These are phyloP conservation scores for Hyperopisus bebe DNA, from an alignment of 2,113 vertebrate species.

Conservation along the genomic window DNA sequence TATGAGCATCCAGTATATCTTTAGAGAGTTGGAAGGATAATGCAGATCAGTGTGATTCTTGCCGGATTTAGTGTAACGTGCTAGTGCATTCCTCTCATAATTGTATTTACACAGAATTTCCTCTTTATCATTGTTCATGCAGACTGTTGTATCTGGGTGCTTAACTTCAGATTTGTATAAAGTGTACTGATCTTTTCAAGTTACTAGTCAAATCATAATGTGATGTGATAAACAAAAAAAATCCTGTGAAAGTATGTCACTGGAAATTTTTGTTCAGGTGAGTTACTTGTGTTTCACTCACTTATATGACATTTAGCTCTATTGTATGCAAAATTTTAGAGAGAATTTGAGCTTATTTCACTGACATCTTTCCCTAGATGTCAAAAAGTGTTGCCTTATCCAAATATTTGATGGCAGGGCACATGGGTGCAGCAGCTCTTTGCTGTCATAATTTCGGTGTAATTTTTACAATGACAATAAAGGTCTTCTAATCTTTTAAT, in stretches of 20 bases:
- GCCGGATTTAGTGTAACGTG: background rate
- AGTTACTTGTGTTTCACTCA: background rate
- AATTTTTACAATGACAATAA: too few relatives aligned
- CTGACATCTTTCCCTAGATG: background rate
- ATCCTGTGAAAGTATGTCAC: background rate
- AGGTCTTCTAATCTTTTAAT: too few relatives aligned
- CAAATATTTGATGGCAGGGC: too few relatives aligned
- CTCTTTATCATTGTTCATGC: background rate
- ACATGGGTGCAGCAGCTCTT: too few relatives aligned
- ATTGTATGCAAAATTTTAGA: background rate
- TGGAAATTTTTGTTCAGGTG: background rate
- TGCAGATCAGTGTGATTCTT: background rate
- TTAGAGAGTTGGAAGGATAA: background rate
- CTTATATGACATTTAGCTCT: background rate
- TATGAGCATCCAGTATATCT: background rate
- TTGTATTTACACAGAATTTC: background rate
- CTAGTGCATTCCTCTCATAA: background rate
- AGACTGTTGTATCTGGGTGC: background rate
- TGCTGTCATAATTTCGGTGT: too few relatives aligned
- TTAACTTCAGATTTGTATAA: background rate
- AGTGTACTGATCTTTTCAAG: background rate
- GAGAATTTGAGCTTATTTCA: background rate
- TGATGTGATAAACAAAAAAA: background rate
- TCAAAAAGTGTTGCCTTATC: background rate
- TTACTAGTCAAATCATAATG: background rate